Evolutionary conservation across 2,797 vertebrate genomes (phyloP).

Genomic region (Sebastolobus alascanus): DNA sequence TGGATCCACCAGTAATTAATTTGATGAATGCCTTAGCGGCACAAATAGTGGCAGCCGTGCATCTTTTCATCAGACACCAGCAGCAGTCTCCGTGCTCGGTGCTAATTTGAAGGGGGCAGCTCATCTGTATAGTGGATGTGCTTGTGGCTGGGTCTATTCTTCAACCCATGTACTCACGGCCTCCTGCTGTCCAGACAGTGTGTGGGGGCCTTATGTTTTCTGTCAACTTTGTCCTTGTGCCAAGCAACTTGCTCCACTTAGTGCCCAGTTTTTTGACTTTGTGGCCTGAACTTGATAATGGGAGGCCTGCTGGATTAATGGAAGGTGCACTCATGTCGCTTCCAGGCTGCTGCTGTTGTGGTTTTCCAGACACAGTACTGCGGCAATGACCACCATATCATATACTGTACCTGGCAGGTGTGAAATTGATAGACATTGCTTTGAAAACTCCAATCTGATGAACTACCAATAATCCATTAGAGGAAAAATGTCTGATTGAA

Average conservation of each 20-base stretch:
- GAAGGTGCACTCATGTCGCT: constrained; percentile 48
- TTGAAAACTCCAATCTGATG: constrained; percentile 44
- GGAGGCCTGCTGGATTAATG: constrained; percentile 78
- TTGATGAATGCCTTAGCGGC: constrained; percentile 96
- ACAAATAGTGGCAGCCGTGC: constrained; percentile 88
- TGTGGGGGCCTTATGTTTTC: constrained; percentile 81
- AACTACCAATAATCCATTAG: constrained; percentile 67
- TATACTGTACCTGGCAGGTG: constrained; percentile 33
- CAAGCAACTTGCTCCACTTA: constrained; percentile 85
- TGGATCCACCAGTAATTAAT: constrained; percentile 94
- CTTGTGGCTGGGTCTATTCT: constrained; percentile 84
- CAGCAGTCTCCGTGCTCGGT: constrained; percentile 82
- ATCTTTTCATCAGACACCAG: constrained; percentile 89
- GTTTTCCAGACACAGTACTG: constrained; percentile 45
- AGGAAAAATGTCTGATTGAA: constrained; percentile 56
- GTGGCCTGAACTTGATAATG: constrained; percentile 83
- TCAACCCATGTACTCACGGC: constrained; percentile 81
- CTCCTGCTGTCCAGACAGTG: constrained; percentile 79
- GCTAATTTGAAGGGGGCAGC: constrained; percentile 89
- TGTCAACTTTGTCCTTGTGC: constrained; percentile 89
- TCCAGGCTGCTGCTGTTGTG: constrained; percentile 36
- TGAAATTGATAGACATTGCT: constrained; percentile 42
- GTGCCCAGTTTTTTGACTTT: constrained; percentile 86
- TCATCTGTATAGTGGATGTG: constrained; percentile 91
- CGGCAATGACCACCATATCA: constrained; percentile 18